Evolutionary conservation across 1,140 invertebrate species (phyloP), one percentile per base, ranked within the genome.

Genomic region (Hermetia illucens): DNA sequence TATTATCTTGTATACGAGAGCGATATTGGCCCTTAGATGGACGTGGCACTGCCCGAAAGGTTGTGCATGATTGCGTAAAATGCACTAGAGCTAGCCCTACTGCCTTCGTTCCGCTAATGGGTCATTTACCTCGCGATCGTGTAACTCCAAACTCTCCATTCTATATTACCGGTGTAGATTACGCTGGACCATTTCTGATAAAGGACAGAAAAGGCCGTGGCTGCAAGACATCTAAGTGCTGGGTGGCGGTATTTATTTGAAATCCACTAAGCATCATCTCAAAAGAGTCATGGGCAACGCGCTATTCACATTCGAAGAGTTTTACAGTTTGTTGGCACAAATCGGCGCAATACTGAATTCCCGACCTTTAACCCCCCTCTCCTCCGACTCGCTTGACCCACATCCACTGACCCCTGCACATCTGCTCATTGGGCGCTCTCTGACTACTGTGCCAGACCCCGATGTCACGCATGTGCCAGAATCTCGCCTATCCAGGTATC

Each of bases 371-470:
- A 42, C 36, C 20, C 45, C 48, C 6, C 20, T 62, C 5, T 45
- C 49, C 6, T 38, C 27, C 17, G 43, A 52, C 43, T 40, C 48
- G 34, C 42, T 49, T 29, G 55, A 62, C 22, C 44, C 49, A 2
- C 24, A 22, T 19, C 39, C 46, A 4, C 39, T 63, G 1, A 62
- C 61, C 5, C 58, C 60, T 6, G 49, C 39, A 12, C 58, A 63
- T 46, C 61, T n/a, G n/a, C n/a, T n/a, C n/a, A n/a, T n/a, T n/a
- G n/a, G n/a, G n/a, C n/a, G n/a, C n/a, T n/a, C n/a, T n/a, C n/a
- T n/a, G n/a, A n/a, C n/a, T n/a, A n/a, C n/a, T n/a, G n/a, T n/a
- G n/a, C n/a, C n/a, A n/a, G n/a, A n/a, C n/a, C n/a, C n/a, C n/a
- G n/a, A n/a, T n/a, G n/a, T n/a, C n/a, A n/a, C n/a, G n/a, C n/a